phyloP scores from a whole-genome alignment of 1,140 invertebrate species.

The Cardiocondyla obscurior region DNA sequence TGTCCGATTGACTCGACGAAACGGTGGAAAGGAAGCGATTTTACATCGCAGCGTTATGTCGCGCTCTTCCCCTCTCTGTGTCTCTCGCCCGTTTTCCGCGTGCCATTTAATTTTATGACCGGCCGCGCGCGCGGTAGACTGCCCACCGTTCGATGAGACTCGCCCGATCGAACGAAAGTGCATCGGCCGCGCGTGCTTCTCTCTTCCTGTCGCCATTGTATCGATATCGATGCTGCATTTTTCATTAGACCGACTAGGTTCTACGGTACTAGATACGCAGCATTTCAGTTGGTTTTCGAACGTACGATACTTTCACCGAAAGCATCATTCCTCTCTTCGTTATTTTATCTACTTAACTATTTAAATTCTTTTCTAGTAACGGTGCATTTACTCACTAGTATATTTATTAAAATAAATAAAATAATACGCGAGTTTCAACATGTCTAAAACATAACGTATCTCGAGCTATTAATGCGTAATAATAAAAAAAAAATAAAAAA shows the following conservation, averaged over 20 bases:
- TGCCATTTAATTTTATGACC: conserved; percentile 77
- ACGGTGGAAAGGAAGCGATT: conserved; percentile 46
- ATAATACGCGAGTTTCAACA: background rate
- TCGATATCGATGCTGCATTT: conserved; percentile 45
- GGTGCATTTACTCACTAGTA: background rate
- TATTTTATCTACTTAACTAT: background rate
- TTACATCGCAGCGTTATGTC: conserved; percentile 29
- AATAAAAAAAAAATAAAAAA: too few species aligned
- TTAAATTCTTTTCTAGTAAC: background rate
- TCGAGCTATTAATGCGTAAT: background rate
- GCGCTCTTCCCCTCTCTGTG: background rate
- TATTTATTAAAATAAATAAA: background rate
- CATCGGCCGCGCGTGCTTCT: conserved; percentile 33
- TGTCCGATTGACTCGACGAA: conserved; percentile 51
- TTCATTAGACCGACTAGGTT: conserved; percentile 30
- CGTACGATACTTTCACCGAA: background rate
- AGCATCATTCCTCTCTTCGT: background rate
- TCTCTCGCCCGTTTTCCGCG: conserved; percentile 46
- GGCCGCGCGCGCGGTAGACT: conserved; percentile 28
- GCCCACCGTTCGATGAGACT: conserved; percentile 12
- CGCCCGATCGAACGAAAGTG: conserved; percentile 44
- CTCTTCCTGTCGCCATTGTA: conserved; percentile 43
- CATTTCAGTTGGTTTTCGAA: background rate
- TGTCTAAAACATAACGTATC: too few species aligned
- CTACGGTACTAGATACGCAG: background rate